phyloP scores from a whole-genome alignment of 2,113 vertebrate genomes.

The Solea solea region DNA sequence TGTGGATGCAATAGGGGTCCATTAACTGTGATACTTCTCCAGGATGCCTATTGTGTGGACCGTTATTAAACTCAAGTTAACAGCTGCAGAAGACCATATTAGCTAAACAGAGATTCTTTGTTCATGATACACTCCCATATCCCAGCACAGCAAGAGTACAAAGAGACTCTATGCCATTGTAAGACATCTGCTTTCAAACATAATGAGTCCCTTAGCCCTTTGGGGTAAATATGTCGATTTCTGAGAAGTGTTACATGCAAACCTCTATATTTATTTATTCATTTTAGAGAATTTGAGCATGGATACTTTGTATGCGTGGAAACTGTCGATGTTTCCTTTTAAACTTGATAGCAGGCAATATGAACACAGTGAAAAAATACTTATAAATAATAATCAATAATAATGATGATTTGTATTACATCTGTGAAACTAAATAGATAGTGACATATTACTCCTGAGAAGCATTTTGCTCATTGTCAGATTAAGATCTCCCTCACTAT shows the following conservation, averaged over 20 bases:
- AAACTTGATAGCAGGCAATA: slow-evolving; percentile 6
- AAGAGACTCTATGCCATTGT: slow-evolving; percentile 49
- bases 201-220: slow-evolving; percentile 60
- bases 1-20: slow-evolving; percentile 59
- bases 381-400: neutral
- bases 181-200: slow-evolving; percentile 71
- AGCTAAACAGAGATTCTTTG: slow-evolving; percentile 58
- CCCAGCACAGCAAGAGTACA: slow-evolving; percentile 56
- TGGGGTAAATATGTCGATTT: slow-evolving; percentile 56
- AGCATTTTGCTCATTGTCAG: neutral
- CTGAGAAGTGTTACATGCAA: slow-evolving; percentile 18
- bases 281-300: slow-evolving; percentile 15
- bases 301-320: neutral
- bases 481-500: neutral
- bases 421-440: neutral
- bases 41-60: slow-evolving; percentile 65
- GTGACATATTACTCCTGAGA: neutral
- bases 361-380: no score
- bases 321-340: neutral
- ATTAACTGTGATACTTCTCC: slow-evolving; percentile 64
- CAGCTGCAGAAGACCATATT: slow-evolving; percentile 67
- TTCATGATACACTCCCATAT: slow-evolving; percentile 57
- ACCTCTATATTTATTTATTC: slow-evolving; percentile 28
- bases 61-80: slow-evolving; percentile 72
- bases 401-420: neutral